These are phyloP conservation scores for Chrysogorgia sp. DNA, from an alignment of 92 coral and sea anemone species.

Conservation along the genomic window DNA sequence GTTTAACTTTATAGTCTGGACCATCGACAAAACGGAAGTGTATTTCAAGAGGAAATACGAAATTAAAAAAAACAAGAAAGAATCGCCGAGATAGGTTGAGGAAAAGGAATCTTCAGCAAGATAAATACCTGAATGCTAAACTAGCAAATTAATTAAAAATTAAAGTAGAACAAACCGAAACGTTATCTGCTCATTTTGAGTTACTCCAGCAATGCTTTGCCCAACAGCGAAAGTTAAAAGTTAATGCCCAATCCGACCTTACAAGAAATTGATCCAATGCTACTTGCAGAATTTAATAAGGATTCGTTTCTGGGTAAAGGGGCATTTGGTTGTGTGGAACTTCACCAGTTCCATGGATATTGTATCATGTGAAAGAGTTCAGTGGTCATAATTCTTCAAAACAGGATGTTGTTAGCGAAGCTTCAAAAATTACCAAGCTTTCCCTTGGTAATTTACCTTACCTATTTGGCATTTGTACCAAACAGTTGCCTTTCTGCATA, in stretches of 20 bases:
- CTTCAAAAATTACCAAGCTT: not conserved
- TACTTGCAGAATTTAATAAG: not conserved
- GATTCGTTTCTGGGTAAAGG: constrained; percentile 17
- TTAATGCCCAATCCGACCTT: constrained; percentile 14
- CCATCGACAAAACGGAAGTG: too few relatives aligned
- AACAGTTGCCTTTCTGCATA: constrained; percentile 1
- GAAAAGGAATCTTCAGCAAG: too few relatives aligned
- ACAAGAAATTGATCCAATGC: constrained; percentile 38
- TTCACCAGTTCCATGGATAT: constrained; percentile 11
- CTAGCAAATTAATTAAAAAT: too few relatives aligned
- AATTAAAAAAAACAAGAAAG: too few relatives aligned
- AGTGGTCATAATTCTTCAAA: not conserved
- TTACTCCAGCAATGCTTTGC: not conserved
- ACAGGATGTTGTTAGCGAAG: constrained; percentile 22
- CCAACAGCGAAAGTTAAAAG: not conserved
- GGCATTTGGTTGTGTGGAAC: constrained; percentile 3
- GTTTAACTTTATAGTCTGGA: too few relatives aligned
- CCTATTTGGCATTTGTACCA: constrained; percentile 36
- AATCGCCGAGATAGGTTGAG: too few relatives aligned
- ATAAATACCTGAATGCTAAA: too few relatives aligned
- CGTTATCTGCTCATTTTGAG: too few relatives aligned
- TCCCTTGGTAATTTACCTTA: constrained; percentile 21
- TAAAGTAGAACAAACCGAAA: too few relatives aligned
- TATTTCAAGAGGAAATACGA: too few relatives aligned
- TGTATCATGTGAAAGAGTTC: constrained; percentile 29